Evolutionary conservation across 2,113 vertebrate genomes (phyloP), one percentile per base, ranked within the genome.

Genomic region (Melanerpes formicivorus): DNA sequence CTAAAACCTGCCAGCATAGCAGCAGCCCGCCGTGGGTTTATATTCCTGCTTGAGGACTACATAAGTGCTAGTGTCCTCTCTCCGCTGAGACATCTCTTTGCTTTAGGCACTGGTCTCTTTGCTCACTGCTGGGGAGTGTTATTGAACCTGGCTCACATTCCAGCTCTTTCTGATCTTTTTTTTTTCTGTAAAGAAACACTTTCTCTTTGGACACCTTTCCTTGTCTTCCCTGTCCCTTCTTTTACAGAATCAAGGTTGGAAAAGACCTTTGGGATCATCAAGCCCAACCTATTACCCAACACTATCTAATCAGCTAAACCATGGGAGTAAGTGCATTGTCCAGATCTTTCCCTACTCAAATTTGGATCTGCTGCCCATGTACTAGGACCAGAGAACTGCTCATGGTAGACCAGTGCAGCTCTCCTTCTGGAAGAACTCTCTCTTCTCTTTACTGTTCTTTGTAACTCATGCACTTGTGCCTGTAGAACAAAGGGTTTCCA

Each of bases 21-120:
- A 95, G 90, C 90, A 92, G 74, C 67, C 46, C 79, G 90, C 81
- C 9, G 23, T 79, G 23, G 55, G 60, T 52, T 89, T 76, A 18
- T 81, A 88, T 90, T 84, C 52, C 83, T 90, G 62, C 86, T 95
- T 46, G 70, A 92, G 63, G 76, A 93, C 88, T 90, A 88, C 54
- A 23, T 18, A 75, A 91, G 66, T 72, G 72, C 54, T 91, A 78
- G 90, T 93, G 83, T 81, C 88, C 86, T 87, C 62, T 94, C 73
- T 91, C 83, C 2, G 0, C 73, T 81, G 88, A 87, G 92, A 90
- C 73, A 75, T 72, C 77, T 52, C 83, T 91, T 86, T 0, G 44
- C 88, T 91, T 86, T 54, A 92, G 88, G 80, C 88, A 25, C 29
- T 62, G 66, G 15, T 71, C 56, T 82, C 60, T 58, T 56, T 55